Conservation (phyloP, 2,113 vertebrate genomes). For the Zingel zingel region DNA sequence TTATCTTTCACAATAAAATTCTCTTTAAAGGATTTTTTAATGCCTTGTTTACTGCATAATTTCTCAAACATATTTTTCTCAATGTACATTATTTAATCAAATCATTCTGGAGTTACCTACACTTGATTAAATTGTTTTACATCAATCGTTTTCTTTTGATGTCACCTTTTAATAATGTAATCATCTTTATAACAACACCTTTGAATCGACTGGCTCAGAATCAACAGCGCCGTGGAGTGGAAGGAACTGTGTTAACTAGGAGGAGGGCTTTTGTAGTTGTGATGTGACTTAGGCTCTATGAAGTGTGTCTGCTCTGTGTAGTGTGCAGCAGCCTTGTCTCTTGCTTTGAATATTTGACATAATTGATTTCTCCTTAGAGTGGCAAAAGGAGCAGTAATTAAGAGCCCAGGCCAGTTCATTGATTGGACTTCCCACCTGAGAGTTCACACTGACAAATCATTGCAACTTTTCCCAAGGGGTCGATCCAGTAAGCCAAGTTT, state of each 20-base stretch:
- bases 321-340: slow-evolving; percentile 46
- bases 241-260: slow-evolving; percentile 39
- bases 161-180: slow-evolving; percentile 19
- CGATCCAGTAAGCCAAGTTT: slow-evolving; percentile 81
- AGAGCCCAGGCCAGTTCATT: slow-evolving; percentile 89
- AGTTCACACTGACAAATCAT: slow-evolving; percentile 86
- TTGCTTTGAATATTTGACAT: slow-evolving; percentile 83
- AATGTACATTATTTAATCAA: slow-evolving; percentile 10
- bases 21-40: neutral
- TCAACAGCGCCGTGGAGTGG: neutral
- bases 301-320: slow-evolving; percentile 67
- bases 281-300: slow-evolving; percentile 33
- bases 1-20: neutral
- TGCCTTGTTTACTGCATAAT: neutral
- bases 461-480: slow-evolving; percentile 83
- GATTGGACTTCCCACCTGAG: slow-evolving; percentile 86
- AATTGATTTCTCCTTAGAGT: slow-evolving; percentile 91
- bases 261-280: slow-evolving; percentile 44
- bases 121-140: slow-evolving; percentile 19
- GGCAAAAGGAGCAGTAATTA: slow-evolving; percentile 89
- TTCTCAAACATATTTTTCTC: neutral
- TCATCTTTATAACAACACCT: slow-evolving; percentile 21
- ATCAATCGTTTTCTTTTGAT: slow-evolving; percentile 4
- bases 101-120: neutral
- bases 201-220: slow-evolving; percentile 3